phyloP scores from a whole-genome alignment of 2,113 vertebrate genomes.

The Pluvianellus socialis region DNA sequence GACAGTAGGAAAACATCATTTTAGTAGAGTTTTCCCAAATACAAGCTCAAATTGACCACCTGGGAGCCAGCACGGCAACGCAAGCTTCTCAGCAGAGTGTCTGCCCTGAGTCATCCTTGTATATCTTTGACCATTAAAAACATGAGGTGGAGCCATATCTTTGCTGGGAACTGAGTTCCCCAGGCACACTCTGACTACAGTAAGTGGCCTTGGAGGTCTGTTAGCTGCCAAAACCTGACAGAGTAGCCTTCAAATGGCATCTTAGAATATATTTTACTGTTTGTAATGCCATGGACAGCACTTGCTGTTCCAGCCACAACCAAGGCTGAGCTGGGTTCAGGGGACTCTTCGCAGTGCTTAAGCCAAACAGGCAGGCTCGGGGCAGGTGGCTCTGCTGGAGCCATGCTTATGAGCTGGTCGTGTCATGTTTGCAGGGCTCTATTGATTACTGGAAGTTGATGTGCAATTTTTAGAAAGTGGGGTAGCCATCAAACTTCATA shows the following conservation, averaged over 20 bases:
- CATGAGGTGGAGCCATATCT: neutral
- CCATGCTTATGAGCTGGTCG: neutral
- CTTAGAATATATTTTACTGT: neutral
- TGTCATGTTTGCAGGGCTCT: neutral
- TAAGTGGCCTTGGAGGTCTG: neutral
- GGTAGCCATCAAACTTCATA: neutral
- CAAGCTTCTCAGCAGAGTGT: neutral
- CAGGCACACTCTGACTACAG: neutral
- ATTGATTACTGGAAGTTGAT: neutral
- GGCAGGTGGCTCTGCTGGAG: neutral
- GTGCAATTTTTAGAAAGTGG: neutral
- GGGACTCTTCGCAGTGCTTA: neutral
- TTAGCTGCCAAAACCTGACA: neutral
- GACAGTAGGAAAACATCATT: neutral
- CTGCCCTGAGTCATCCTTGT: neutral
- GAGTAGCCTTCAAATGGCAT: neutral
- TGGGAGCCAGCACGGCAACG: neutral
- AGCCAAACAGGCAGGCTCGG: neutral
- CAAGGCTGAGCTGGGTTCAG: neutral
- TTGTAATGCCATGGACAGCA: neutral
- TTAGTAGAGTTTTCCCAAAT: neutral
- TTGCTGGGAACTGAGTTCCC: neutral
- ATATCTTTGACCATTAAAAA: neutral
- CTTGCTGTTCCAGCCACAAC: neutral
- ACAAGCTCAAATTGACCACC: neutral